Base-by-base conservation (phyloP, 2,797 vertebrate species). In the Setipinna tenuifilis region DNA sequence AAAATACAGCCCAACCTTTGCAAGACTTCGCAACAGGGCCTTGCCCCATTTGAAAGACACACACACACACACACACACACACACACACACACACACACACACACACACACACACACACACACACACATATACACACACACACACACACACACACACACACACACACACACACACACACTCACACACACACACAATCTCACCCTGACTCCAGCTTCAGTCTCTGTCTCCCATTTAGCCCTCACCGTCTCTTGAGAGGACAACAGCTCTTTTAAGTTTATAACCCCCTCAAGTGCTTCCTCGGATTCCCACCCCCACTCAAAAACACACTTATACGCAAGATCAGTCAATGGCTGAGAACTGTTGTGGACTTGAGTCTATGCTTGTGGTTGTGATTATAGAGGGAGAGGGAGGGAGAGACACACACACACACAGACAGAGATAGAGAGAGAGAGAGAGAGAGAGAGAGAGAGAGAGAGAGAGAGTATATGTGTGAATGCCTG, bases 231-330 rank as follows among this genome's bases (percentile, higher is more conserved):
- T 90, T 94, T 94, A 94, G 92, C 89, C 93, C 90, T 88, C 91
- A 85, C 90, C 88, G 83, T 78, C 91, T 90, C 90, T 89, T 88
- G 88, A 81, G 75, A 87, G 90, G 88, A 94, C 80, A 81, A 90
- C 90, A 93, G 85, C 57, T 87, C 91, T 95, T 93, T 94, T 88
- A 94, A 91, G 92, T 95, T 93, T 94, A 94, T 86, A 84, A 91
- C 90, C 86, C 87, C 48, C 83, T 71, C 85, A 88, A 90, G 87
- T 85, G 83, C 87, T 87, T 59, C 89, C 84, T 85, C 88, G 83
- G 89, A 9, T 93, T 7, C 65, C 12, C 28, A 31, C 65, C 65
- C 28, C 12, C 28, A 71, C 10, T 14, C 65, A 71, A 71, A 71
- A 11, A 68, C 65, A 71, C 62, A 71, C 65, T 71, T 54, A 14